A percentile compares a stretch with the other conserved stretches of the same genome.
These are phyloP conservation scores for Bergia puertoricense DNA, from an alignment of 92 coral and sea anemone species.

Conservation along the genomic window DNA sequence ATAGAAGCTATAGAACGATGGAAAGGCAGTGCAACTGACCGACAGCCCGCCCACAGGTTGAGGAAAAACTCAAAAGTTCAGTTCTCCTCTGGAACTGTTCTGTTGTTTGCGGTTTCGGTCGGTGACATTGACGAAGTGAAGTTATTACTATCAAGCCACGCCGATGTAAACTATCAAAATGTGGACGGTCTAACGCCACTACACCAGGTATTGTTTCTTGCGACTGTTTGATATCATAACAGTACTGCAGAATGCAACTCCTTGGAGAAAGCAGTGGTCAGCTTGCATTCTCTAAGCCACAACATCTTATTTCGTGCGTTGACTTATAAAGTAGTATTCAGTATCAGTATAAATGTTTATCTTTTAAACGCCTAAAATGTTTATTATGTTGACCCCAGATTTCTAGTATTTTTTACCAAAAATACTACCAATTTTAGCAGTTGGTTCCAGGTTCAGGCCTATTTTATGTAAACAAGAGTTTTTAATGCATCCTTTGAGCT, in stretches of 20 bases:
- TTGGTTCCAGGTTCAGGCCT: neutral
- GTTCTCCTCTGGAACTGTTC: conserved; percentile 55
- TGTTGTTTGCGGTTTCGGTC: conserved; percentile 57
- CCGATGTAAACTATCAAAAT: conserved; percentile 62
- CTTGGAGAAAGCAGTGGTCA: neutral
- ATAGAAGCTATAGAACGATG: conserved; percentile 57
- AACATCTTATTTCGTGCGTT: neutral
- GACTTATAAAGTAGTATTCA: neutral
- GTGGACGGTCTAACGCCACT: conserved; percentile 58
- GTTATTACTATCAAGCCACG: conserved; percentile 29
- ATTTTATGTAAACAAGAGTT: no score
- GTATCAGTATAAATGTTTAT: neutral
- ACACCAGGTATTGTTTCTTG: conserved; percentile 45
- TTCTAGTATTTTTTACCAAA: neutral
- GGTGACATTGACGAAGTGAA: conserved; percentile 60
- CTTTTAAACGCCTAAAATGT: neutral
- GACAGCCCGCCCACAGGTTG: conserved; percentile 53
- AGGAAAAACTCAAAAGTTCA: conserved; percentile 46
- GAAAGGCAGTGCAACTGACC: conserved; percentile 62
- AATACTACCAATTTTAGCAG: neutral
- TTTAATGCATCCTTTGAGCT: no score
- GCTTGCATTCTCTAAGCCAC: neutral
- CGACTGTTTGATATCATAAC: neutral
- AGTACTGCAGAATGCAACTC: no score
- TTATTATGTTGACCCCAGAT: neutral